Evolutionary conservation across 2,888 invertebrate species (phyloP), one percentile per base, ranked within the genome.

Genomic region (Brenthis daphne): DNA sequence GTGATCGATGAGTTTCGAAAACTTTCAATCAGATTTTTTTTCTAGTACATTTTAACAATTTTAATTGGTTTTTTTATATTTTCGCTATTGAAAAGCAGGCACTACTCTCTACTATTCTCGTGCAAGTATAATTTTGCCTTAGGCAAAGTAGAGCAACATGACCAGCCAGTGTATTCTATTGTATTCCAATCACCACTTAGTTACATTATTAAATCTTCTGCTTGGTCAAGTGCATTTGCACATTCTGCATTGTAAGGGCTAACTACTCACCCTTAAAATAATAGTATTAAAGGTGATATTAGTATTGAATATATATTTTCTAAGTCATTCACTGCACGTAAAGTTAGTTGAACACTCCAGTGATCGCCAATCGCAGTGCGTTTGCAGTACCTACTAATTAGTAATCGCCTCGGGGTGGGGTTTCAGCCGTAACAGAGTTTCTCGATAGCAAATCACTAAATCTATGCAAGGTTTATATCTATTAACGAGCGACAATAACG

Each of bases 301-400:
- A 20, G 56, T 54, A 68, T 54, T 54, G 55, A 64, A 37, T 55
- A 16, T 55, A 11, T 57, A 60, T 69, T 71, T 71, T 68, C 71
- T 73, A 74, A 72, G 73, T 57, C 55, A 65, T 64, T 37, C 50
- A 64, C 33, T 67, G 71, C 53, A 69, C 66, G 70, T 64, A 67
- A 69, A 69, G 66, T 67, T 69, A 69, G 66, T 69, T 74, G 73
- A 77, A 77, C 84, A 84, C 79, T 77, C 77, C 79, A 84, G 68
- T 83, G 85, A 82, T 87, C 90, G 77, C 91, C 92, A 92, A 92
- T 92, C 81, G 86, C 80, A 77, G 78, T 74, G 69, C 82, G 79
- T 75, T 75, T 71, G 81, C 79, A 78, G 79, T 80, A 77, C 82
- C 81, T 85, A 83, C 82, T 84, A 89, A 88, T 89, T 89, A 88